phyloP scores from a whole-genome alignment of 2,113 vertebrate genomes.

The Neodontobutis hainanensis region DNA sequence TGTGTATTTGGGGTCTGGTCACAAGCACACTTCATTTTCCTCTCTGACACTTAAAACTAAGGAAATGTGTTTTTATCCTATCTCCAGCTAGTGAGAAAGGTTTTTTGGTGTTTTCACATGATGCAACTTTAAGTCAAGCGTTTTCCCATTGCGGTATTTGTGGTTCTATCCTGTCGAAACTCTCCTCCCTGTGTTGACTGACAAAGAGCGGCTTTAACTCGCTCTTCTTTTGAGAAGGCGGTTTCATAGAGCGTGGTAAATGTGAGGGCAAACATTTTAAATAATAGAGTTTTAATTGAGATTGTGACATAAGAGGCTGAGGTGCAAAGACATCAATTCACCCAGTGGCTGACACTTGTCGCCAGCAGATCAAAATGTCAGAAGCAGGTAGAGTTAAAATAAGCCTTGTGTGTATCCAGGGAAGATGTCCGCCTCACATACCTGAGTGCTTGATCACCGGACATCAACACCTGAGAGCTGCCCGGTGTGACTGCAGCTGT shows the following conservation, averaged over 20 bases:
- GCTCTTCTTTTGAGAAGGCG: not conserved
- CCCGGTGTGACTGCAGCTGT: slow-evolving; percentile 3
- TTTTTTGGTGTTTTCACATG: slow-evolving; percentile 12
- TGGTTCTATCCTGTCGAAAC: slow-evolving; percentile 25
- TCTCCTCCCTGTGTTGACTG: not conserved
- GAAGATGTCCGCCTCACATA: not conserved
- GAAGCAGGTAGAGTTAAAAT: not conserved
- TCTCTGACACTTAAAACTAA: slow-evolving; percentile 19
- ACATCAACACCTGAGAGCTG: not conserved
- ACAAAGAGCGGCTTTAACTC: slow-evolving; percentile 8
- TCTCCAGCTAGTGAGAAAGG: not conserved
- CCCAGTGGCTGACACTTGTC: not conserved
- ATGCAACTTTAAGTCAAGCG: slow-evolving; percentile 58
- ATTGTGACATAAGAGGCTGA: not conserved
- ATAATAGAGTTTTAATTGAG: slow-evolving; percentile 1
- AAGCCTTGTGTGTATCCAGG: not conserved
- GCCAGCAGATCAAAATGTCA: not conserved
- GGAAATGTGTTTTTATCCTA: slow-evolving; percentile 20
- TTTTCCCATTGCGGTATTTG: slow-evolving; percentile 23
- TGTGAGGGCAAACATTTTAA: not conserved
- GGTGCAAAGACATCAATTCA: not conserved
- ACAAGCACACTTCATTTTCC: slow-evolving; percentile 18
- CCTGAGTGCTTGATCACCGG: not conserved
- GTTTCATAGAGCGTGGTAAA: not conserved
- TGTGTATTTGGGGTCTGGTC: slow-evolving; percentile 3